Percentiles rank a stretch among this genome's conserved stretches.
These are phyloP conservation scores for Pheosia tremula DNA, from an alignment of 2,888 invertebrate genomes.

Conservation along the genomic window DNA sequence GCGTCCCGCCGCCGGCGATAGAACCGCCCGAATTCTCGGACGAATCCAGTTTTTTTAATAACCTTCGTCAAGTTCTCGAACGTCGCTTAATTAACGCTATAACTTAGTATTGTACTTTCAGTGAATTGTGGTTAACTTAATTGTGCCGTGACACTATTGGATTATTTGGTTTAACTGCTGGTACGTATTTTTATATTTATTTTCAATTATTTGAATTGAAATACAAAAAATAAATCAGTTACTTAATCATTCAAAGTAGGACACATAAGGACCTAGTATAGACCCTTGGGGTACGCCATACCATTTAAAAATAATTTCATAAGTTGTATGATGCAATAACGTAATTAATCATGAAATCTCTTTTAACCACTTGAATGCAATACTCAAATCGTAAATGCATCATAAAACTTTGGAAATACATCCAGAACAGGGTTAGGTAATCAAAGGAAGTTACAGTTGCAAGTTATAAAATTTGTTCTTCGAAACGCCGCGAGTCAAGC, in stretches of 20 bases:
- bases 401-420: slow-evolving; percentile 32
- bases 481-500: slow-evolving; percentile 51
- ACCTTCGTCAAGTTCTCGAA: slow-evolving; percentile 73
- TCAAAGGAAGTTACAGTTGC: slow-evolving; percentile 61
- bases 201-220: slow-evolving; percentile 18
- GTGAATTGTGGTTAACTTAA: slow-evolving; percentile 65
- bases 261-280: slow-evolving; percentile 18
- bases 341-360: slow-evolving; percentile 15
- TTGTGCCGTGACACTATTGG: slow-evolving; percentile 65
- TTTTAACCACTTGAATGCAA: slow-evolving; percentile 17
- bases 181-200: slow-evolving; percentile 49
- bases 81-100: slow-evolving; percentile 39
- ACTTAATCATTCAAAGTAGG: slow-evolving; percentile 5
- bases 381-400: slow-evolving; percentile 22
- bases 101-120: slow-evolving; percentile 41
- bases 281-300: slow-evolving; percentile 31
- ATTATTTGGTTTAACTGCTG: slow-evolving; percentile 54
- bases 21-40: slow-evolving; percentile 69
- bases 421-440: slow-evolving; percentile 60
- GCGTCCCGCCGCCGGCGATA: slow-evolving; percentile 83
- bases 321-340: slow-evolving; percentile 22
- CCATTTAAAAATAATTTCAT: slow-evolving; percentile 14
- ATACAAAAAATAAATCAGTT: background rate
- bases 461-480: slow-evolving; percentile 66
- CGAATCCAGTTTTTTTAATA: slow-evolving; percentile 59